Evolutionary conservation across 2,888 invertebrate genomes (phyloP).

Genomic region (Ariolimax columbianus): DNA sequence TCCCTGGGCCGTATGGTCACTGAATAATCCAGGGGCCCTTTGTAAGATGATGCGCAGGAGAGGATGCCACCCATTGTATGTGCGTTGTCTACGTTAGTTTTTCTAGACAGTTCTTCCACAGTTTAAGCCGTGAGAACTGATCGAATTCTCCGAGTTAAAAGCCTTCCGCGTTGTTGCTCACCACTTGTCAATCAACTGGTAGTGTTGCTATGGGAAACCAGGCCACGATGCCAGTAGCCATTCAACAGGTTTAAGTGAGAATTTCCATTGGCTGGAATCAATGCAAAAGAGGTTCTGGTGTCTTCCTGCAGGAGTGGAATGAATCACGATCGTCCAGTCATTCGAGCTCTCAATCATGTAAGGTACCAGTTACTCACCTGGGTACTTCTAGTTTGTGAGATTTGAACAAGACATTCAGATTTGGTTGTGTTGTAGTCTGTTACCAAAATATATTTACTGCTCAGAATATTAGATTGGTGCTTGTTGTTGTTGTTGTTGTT

Average conservation of each 20-base stretch:
- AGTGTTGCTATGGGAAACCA: background rate
- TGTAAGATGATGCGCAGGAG: slow-evolving; percentile 18
- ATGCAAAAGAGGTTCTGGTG: no score
- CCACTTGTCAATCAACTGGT: background rate
- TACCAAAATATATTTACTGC: no score
- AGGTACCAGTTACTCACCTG: no score
- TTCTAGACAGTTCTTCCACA: background rate
- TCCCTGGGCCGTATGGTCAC: slow-evolving; percentile 21
- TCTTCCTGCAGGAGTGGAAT: no score
- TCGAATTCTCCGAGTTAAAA: background rate
- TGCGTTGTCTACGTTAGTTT: background rate
- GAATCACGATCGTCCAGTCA: no score
- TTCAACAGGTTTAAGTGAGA: background rate
- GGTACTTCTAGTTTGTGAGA: no score
- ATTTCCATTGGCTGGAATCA: background rate
- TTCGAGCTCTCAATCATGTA: no score
- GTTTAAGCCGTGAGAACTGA: background rate
- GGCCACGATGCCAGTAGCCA: background rate
- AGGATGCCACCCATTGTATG: slow-evolving; percentile 28
- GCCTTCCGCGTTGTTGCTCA: background rate
- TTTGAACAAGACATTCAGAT: no score
- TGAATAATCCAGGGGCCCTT: slow-evolving; percentile 29
- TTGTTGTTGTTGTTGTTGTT: no score
- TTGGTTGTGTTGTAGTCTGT: no score
- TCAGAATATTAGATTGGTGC: no score